Evolutionary conservation across 2,113 vertebrate genomes (phyloP).

Genomic region (Poecilia latipinna): DNA sequence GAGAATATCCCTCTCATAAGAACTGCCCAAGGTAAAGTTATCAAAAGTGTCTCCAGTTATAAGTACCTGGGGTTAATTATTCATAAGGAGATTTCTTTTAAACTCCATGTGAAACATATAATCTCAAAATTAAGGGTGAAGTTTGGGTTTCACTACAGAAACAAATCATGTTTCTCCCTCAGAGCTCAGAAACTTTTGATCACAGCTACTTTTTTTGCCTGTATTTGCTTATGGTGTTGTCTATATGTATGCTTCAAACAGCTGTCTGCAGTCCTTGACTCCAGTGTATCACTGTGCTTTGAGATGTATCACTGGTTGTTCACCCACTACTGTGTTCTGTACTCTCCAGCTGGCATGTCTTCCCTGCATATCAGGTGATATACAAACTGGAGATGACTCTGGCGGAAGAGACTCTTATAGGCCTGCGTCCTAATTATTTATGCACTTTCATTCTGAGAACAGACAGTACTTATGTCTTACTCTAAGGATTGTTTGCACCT

Average conservation of each 20-base stretch:
- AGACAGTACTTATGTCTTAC: no score
- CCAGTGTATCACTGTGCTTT: background rate
- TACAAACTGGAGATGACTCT: background rate
- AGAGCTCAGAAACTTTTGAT: background rate
- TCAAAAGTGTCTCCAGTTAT: background rate
- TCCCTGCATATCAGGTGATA: background rate
- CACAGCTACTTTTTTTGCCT: background rate
- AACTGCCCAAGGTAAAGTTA: background rate
- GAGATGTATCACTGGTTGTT: background rate
- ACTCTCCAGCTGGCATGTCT: background rate
- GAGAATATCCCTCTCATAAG: background rate
- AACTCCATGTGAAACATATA: background rate
- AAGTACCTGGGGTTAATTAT: background rate
- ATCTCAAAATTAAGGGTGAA: background rate
- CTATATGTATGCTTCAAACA: background rate
- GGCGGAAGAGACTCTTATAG: no score
- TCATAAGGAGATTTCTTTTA: background rate
- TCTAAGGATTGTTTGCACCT: no score
- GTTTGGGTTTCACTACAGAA: background rate
- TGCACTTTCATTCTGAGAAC: no score
- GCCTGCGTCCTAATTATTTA: no score
- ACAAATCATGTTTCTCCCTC: background rate
- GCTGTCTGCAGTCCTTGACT: background rate
- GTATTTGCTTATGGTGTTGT: background rate
- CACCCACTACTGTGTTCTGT: background rate